Percentiles rank a stretch among this genome's conserved stretches.
phyloP scores from a whole-genome alignment of 2,113 vertebrate genomes.

The Sialia sialis region DNA sequence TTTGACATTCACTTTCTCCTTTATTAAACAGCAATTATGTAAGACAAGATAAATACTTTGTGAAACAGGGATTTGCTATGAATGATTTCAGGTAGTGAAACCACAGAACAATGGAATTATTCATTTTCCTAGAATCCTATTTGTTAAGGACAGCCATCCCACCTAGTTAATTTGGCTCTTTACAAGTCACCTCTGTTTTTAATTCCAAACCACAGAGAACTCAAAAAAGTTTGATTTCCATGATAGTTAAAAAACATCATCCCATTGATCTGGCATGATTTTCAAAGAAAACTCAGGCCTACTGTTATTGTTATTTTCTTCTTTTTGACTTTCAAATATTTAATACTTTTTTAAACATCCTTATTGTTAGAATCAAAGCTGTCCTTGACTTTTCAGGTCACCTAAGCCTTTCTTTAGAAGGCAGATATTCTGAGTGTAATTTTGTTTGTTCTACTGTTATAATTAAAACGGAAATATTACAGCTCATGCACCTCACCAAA shows the following conservation, averaged over 20 bases:
- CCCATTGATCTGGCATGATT: not conserved
- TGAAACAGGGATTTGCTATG: not conserved
- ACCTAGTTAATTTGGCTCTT: not conserved
- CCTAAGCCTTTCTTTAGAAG: not conserved
- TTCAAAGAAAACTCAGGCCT: not conserved
- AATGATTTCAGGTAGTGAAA: not conserved
- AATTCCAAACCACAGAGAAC: not conserved
- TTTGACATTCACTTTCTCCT: not conserved
- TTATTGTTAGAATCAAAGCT: not conserved
- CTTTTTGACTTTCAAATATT: not conserved
- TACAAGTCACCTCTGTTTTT: not conserved
- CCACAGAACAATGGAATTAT: not conserved
- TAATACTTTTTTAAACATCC: not conserved
- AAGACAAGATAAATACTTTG: not conserved
- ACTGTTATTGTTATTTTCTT: not conserved
- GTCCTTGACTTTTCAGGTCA: not conserved
- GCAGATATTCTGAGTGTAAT: not conserved
- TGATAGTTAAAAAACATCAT: not conserved
- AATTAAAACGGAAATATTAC: not conserved
- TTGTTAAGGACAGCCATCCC: not conserved
- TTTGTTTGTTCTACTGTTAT: not conserved
- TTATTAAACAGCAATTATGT: not conserved
- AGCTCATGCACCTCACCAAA: not conserved
- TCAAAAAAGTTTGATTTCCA: not conserved
- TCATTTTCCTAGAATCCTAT: not conserved